phyloP scores from a whole-genome alignment of 2,113 vertebrate genomes.

The Antennarius striatus region DNA sequence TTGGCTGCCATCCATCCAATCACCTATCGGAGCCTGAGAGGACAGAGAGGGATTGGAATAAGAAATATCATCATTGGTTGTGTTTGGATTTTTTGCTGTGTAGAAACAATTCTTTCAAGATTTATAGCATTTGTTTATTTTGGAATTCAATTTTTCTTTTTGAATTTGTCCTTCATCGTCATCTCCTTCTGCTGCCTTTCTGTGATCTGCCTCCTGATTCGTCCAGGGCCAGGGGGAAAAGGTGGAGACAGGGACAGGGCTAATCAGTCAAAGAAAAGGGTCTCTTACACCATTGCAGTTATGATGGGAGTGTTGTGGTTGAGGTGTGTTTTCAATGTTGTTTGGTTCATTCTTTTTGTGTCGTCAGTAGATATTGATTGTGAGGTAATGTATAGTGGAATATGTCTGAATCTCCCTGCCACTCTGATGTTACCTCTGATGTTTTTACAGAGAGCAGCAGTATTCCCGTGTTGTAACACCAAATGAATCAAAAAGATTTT shows the following conservation, averaged over 20 bases:
- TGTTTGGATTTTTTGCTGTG: too few relatives aligned
- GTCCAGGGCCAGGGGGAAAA: conserved; percentile 8
- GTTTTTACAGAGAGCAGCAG: conserved; percentile 26
- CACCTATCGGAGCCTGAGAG: too few relatives aligned
- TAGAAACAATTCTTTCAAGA: too few relatives aligned
- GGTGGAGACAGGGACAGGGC: background rate
- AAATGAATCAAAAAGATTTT: too few relatives aligned
- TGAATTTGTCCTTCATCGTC: background rate
- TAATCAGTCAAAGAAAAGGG: conserved; percentile 6
- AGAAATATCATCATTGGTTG: too few relatives aligned
- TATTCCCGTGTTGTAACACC: background rate
- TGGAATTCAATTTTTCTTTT: too few relatives aligned
- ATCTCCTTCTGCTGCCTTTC: conserved; percentile 28
- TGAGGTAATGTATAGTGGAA: rapidly evolving
- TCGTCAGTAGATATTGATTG: rapidly evolving
- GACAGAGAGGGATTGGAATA: too few relatives aligned
- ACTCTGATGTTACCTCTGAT: conserved; percentile 36
- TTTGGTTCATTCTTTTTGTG: rapidly evolving
- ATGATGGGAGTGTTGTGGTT: background rate
- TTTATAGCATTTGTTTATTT: too few relatives aligned
- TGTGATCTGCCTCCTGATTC: conserved; percentile 17
- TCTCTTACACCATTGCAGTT: conserved; percentile 1
- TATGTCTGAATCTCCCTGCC: background rate
- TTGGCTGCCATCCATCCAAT: too few relatives aligned
- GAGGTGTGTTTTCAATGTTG: background rate